Percentiles rank a stretch among this genome's conserved stretches.
Conservation (phyloP, 2,888 invertebrate species). For the Ochropleura leucogaster region DNA sequence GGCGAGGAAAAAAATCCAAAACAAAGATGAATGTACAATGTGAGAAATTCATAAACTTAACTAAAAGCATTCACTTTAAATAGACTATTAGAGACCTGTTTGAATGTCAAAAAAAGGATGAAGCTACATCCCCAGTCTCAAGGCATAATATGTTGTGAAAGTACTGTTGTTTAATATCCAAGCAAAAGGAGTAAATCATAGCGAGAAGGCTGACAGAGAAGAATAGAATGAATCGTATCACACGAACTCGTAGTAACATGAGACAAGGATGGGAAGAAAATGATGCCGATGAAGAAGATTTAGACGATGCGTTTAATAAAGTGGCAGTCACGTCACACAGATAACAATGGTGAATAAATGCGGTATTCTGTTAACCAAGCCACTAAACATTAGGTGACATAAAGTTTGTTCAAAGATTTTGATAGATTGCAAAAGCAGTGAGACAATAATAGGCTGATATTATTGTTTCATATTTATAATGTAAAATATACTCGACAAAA, state of each 20-base stretch:
- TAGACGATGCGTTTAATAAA: neutral
- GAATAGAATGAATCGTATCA: neutral
- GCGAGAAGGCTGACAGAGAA: neutral
- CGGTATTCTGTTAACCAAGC: neutral
- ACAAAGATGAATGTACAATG: neutral
- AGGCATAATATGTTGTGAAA: too few relatives aligned
- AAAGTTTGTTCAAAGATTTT: neutral
- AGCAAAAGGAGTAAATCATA: neutral
- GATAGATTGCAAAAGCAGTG: neutral
- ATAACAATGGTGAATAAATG: neutral
- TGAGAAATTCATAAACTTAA: neutral
- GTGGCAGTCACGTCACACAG: neutral
- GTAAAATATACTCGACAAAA: conserved; percentile 4
- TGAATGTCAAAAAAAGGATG: too few relatives aligned
- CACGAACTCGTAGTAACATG: neutral
- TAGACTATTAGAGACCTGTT: too few relatives aligned
- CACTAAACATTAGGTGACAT: neutral
- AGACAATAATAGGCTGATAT: too few relatives aligned
- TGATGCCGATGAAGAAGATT: neutral
- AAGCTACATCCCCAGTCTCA: too few relatives aligned
- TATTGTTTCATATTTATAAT: too few relatives aligned
- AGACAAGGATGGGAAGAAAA: neutral
- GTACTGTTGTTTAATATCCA: neutral
- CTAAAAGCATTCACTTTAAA: too few relatives aligned
- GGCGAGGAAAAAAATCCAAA: neutral